Conservation (phyloP, 2,888 invertebrate genomes). For the Melipona bicolor region DNA sequence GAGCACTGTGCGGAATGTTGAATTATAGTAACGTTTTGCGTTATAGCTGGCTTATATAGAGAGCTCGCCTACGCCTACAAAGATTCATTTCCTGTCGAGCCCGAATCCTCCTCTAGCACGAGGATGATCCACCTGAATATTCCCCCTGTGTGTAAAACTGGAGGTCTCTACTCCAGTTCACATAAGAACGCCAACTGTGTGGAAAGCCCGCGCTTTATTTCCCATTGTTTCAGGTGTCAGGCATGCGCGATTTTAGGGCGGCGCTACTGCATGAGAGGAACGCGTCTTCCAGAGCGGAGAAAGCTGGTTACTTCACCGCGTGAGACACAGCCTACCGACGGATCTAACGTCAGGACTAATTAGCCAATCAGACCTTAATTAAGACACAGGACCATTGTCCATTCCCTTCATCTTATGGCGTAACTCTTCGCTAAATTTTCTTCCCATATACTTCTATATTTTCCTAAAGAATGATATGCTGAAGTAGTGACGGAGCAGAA, state of each 20-base stretch:
- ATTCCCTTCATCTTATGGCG: conserved; percentile 19
- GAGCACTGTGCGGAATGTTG: conserved; percentile 69
- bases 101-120: conserved; percentile 47
- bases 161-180: conserved; percentile 70
- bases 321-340: conserved; percentile 76
- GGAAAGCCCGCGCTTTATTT: conserved; percentile 79
- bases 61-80: conserved; percentile 64
- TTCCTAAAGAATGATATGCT: neutral
- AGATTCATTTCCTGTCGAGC: conserved; percentile 68
- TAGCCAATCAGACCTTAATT: conserved; percentile 79
- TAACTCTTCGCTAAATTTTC: neutral
- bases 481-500: neutral
- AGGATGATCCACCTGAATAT: conserved; percentile 30
- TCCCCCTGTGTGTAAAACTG: conserved; percentile 37
- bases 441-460: neutral
- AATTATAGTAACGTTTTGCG: conserved; percentile 75
- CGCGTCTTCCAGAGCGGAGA: conserved; percentile 70
- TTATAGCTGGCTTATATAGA: conserved; percentile 76
- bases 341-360: conserved; percentile 71
- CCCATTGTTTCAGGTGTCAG: conserved; percentile 69
- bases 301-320: conserved; percentile 82
- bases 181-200: conserved; percentile 73
- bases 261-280: conserved; percentile 48
- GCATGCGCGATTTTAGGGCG: conserved; percentile 67
- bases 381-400: conserved; percentile 69